phyloP scores from a whole-genome alignment of 2,113 vertebrate genomes.

The Phylloscopus whistleri region DNA sequence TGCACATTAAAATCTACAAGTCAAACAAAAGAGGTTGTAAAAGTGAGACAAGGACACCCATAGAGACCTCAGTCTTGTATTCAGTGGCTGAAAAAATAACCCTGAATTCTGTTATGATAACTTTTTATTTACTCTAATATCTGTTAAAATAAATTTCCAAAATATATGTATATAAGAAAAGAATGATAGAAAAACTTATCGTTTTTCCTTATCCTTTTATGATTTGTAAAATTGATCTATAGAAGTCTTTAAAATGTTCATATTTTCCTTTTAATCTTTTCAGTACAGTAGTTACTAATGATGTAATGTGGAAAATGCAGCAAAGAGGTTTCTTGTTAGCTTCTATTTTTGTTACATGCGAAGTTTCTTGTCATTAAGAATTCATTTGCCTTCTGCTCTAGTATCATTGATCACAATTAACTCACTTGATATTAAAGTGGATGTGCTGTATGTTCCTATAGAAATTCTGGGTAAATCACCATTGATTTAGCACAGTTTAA shows the following conservation, averaged over 20 bases:
- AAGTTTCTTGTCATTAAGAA: conserved; percentile 61
- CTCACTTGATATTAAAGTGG: conserved; percentile 60
- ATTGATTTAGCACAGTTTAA: conserved; percentile 61
- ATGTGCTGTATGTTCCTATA: conserved; percentile 47
- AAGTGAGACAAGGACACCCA: conserved; percentile 62
- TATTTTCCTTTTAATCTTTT: conserved; percentile 8
- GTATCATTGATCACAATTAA: conserved; percentile 56
- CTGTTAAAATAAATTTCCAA: conserved; percentile 33
- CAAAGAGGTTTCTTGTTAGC: conserved; percentile 47
- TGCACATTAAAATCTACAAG: conserved; percentile 68
- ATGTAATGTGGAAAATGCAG: conserved; percentile 18
- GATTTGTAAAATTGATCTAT: not conserved
- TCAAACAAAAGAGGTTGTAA: conserved; percentile 61
- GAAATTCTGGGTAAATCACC: conserved; percentile 58
- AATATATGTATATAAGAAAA: not conserved
- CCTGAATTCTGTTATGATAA: not conserved
- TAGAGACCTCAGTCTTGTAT: conserved; percentile 25
- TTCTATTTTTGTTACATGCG: conserved; percentile 26
- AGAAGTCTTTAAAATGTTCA: not conserved
- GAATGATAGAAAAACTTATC: not conserved
- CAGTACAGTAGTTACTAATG: not conserved
- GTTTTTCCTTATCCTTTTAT: not conserved
- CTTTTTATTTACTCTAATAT: conserved; percentile 55
- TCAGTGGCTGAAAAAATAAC: not conserved
- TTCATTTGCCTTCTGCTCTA: conserved; percentile 54